Percentiles rank a stretch among this genome's conserved stretches.
phyloP scores from a whole-genome alignment of 2,113 vertebrate genomes.

The Alouatta palliata region DNA sequence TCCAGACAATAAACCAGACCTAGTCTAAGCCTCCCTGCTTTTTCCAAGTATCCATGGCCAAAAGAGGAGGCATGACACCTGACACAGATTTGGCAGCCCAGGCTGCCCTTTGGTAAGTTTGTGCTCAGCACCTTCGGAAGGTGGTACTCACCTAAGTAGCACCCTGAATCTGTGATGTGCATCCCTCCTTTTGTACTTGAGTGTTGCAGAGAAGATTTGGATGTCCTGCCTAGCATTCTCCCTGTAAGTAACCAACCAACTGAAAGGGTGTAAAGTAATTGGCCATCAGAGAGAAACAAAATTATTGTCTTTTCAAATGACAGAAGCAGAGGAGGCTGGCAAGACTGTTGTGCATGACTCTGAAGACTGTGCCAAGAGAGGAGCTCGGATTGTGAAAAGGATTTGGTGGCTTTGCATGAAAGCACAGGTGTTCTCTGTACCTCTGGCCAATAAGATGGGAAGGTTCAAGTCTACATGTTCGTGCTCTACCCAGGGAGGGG shows the following conservation, averaged over 20 bases:
- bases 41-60: not conserved
- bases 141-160: not conserved
- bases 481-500: accelerated
- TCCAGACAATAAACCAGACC: not conserved
- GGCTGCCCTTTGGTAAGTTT: not conserved
- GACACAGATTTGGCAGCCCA: not conserved
- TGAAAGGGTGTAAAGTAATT: not conserved
- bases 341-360: not conserved
- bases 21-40: not conserved
- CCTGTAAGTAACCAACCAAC: not conserved
- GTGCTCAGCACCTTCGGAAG: not conserved
- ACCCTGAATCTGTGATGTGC: not conserved
- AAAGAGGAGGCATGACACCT: not conserved
- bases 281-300: not conserved
- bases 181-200: not conserved
- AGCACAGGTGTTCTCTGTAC: not conserved
- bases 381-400: not conserved
- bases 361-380: not conserved
- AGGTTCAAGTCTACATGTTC: not conserved
- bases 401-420: not conserved
- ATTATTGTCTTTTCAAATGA: not conserved
- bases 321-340: no score
- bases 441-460: not conserved
- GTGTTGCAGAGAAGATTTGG: not conserved
- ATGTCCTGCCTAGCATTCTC: not conserved